These are phyloP conservation scores for Puffinus mauretanicus DNA, from an alignment of 2,113 vertebrate genomes.

Conservation along the genomic window DNA sequence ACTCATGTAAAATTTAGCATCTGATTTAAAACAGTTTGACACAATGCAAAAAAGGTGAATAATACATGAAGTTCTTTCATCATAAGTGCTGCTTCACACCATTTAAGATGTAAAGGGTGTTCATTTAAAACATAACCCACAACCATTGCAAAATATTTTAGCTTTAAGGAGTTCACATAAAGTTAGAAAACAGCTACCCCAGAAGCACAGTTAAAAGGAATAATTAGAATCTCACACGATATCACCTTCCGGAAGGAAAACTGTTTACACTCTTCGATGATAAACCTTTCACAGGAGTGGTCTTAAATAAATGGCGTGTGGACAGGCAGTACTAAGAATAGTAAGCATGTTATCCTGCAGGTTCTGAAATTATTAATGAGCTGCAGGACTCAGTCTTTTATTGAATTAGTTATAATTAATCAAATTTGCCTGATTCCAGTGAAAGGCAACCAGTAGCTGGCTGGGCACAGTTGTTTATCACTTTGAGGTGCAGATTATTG, in stretches of 20 bases:
- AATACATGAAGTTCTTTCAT: constrained; percentile 53
- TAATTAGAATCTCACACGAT: neutral
- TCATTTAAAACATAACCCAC: neutral
- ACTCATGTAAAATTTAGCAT: constrained; percentile 68
- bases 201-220: neutral
- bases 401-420: constrained; percentile 18
- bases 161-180: neutral
- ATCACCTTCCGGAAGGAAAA: neutral
- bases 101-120: neutral
- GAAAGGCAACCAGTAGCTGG: neutral
- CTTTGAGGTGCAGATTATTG: neutral
- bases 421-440: neutral
- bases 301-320: neutral
- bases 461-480: neutral
- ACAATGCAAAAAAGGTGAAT: constrained; percentile 47
- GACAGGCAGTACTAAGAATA: neutral
- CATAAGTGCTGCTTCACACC: neutral
- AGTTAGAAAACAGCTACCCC: neutral
- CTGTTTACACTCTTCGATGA: fast-evolving
- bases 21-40: constrained; percentile 51
- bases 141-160: neutral
- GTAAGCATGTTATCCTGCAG: neutral
- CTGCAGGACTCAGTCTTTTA: neutral
- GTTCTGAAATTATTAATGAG: constrained; percentile 17
- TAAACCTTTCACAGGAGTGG: neutral